Conservation (phyloP, 2,888 invertebrate species). For the Pegoplata infirma region DNA sequence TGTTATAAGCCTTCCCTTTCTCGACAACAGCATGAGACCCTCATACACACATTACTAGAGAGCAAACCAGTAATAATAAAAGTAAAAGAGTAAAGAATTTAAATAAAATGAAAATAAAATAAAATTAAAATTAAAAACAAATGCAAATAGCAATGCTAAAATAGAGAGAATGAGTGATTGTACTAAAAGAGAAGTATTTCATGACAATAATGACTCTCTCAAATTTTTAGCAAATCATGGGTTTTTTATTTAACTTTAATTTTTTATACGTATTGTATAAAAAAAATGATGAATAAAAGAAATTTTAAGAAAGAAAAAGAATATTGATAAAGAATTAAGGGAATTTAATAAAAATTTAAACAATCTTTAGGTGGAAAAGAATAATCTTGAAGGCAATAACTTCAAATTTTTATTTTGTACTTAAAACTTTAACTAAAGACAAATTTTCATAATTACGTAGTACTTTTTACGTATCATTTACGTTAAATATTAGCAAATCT, state of each 20-base stretch:
- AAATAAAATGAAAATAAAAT: not conserved
- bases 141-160: not conserved
- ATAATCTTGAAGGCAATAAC: no score
- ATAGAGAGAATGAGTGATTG: slow-evolving; percentile 10
- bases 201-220: slow-evolving; percentile 41
- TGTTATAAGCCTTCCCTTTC: slow-evolving; percentile 35
- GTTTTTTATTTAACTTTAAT: slow-evolving; percentile 5
- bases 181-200: not conserved
- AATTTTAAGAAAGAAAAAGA: not conserved
- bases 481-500: no score
- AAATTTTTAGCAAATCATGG: slow-evolving; percentile 54
- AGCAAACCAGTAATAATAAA: slow-evolving; percentile 3
- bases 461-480: not conserved
- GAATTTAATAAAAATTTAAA: not conserved
- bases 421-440: not conserved
- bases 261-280: no score
- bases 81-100: slow-evolving; percentile 4
- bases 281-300: not conserved
- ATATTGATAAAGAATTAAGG: not conserved
- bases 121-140: not conserved
- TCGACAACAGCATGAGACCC: slow-evolving; percentile 19
- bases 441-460: not conserved
- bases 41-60: slow-evolving; percentile 25
- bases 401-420: not conserved
- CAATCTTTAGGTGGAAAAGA: no score